These are phyloP conservation scores for Vimba vimba DNA, from an alignment of 2,113 vertebrate genomes.

Conservation along the genomic window DNA sequence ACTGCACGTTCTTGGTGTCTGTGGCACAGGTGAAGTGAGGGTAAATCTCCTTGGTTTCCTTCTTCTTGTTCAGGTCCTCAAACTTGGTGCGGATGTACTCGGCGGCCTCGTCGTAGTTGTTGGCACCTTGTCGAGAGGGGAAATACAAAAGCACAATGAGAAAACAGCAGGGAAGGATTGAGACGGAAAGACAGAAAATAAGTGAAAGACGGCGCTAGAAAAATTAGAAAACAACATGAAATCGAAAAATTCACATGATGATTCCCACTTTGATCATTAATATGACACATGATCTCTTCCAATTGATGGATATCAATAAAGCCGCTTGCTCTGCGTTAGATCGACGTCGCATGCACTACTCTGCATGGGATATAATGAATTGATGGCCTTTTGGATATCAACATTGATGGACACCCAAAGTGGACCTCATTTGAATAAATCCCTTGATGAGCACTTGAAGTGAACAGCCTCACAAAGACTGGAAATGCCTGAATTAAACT, in stretches of 20 bases:
- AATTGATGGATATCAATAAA: background rate
- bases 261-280: background rate
- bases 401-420: background rate
- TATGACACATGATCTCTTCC: background rate
- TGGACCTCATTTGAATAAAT: background rate
- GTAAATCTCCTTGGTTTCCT: constrained; percentile 99
- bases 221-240: background rate
- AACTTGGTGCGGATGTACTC: constrained; percentile 98
- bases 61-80: constrained; percentile 97
- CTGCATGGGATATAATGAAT: background rate
- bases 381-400: background rate
- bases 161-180: background rate
- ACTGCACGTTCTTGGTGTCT: constrained; percentile 99
- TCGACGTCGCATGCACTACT: background rate
- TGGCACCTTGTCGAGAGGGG: constrained; percentile 78
- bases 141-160: constrained; percentile 23
- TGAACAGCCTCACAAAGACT: background rate
- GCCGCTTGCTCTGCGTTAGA: background rate
- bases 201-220: background rate
- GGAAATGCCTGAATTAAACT: background rate
- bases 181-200: background rate
- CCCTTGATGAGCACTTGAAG: background rate
- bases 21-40: constrained; percentile 98
- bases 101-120: constrained; percentile 90
- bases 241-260: background rate